Base-by-base conservation (phyloP, 2,888 invertebrate species). In the Drosophila quasianomalipes region DNA sequence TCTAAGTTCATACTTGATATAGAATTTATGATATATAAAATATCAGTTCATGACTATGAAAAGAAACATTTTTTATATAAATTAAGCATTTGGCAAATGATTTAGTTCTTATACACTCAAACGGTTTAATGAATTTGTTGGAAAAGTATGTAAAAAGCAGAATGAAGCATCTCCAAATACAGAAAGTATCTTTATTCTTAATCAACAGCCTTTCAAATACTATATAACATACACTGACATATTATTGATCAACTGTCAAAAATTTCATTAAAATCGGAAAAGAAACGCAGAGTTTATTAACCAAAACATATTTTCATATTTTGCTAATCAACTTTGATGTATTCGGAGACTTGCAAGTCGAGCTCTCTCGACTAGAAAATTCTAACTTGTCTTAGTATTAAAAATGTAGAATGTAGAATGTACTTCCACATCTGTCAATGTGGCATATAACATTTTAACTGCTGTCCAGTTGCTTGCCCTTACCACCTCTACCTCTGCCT, bases 131-230 rank as follows among this genome's bases (percentile, higher is more conserved):
- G 0, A 22, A 44, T 1, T 44, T 44, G 5, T n/a, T 44, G n/a
- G 5, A 9, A 19, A 39, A 19, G 39, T 7, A 19, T 39, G 9
- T 9, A 7, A 19, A 9, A 39, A 3, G 9, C 39, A 12, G 5
- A n/a, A 3, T 6, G n/a, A 2, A n/a, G 12, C 41, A 41, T 12
- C 12, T 44, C n/a, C n/a, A 5, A n/a, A 5, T 0, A 1, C 3
- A 41, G 10, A 41, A 3, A 5, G 5, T 5, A 3, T 12, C 0
- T 41, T n/a, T 10, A 6, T n/a, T 1, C n/a, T 39, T 39, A 3
- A n/a, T n/a, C 41, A n/a, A n/a, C 0, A 41, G n/a, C 2, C n/a
- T n/a, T n/a, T 10, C 12, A 44, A 44, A 44, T 14, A 22, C 6
- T 14, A 14, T 22, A 6, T 12, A 3, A 22, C 12, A 12, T 22